These are phyloP conservation scores for Eucriotettix oculatus DNA, from an alignment of 2,888 invertebrate genomes.

Conservation along the genomic window DNA sequence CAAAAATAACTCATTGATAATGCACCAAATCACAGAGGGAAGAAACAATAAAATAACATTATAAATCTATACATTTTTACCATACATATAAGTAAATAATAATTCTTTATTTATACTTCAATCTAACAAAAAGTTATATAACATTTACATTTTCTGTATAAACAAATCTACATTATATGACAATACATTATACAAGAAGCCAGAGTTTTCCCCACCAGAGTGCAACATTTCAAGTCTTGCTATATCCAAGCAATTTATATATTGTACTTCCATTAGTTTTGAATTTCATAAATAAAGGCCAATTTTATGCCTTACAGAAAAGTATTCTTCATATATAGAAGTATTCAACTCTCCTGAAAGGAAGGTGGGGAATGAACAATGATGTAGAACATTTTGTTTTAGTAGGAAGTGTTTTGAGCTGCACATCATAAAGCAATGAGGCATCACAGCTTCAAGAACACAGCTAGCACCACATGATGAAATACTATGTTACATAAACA, in stretches of 20 bases:
- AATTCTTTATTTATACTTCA: neutral
- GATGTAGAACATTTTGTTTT: neutral
- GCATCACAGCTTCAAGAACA: neutral
- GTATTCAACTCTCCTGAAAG: neutral
- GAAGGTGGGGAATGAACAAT: neutral
- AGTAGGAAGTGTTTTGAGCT: neutral
- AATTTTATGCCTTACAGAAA: neutral
- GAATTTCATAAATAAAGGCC: neutral
- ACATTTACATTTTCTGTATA: neutral
- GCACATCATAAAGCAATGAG: neutral
- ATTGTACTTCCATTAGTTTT: neutral
- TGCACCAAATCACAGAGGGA: neutral
- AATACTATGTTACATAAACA: neutral
- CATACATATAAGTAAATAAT: neutral
- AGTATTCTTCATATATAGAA: neutral
- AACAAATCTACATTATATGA: neutral
- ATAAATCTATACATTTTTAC: neutral
- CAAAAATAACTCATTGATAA: neutral
- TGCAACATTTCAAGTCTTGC: neutral
- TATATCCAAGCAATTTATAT: neutral
- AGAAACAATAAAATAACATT: neutral
- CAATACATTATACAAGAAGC: neutral
- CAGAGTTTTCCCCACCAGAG: neutral
- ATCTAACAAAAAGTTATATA: neutral
- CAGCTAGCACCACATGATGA: neutral